These are phyloP conservation scores for Brachionus plicatilis DNA, from an alignment of 1,140 invertebrate genomes.

Conservation along the genomic window DNA sequence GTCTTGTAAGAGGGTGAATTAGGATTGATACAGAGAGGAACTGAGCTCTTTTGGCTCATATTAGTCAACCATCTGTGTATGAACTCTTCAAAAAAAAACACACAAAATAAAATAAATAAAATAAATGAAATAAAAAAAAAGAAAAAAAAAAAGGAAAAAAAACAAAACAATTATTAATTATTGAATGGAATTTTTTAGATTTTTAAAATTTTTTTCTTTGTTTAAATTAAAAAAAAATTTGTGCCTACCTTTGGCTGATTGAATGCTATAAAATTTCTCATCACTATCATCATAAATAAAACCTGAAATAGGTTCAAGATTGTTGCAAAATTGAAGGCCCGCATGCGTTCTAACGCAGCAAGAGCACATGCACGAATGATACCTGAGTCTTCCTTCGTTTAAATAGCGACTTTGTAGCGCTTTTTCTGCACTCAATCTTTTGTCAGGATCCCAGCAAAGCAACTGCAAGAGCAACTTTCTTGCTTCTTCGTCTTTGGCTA, in stretches of 20 bases:
- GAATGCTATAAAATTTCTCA: slow-evolving; percentile 26
- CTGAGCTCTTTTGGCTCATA: slow-evolving; percentile 77
- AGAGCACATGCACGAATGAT: slow-evolving; percentile 99
- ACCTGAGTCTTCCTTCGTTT: slow-evolving; percentile 90
- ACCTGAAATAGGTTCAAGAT: slow-evolving; percentile 36
- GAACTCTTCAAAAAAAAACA: slow-evolving; percentile 67
- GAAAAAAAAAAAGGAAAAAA: too few relatives aligned
- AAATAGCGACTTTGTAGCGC: slow-evolving; percentile 92
- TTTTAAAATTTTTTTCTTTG: too few relatives aligned
- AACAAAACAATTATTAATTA: too few relatives aligned
- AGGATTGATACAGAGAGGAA: slow-evolving; percentile 97
- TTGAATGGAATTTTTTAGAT: slow-evolving; percentile 43
- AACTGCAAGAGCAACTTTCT: slow-evolving; percentile 95
- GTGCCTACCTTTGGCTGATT: slow-evolving; percentile 33
- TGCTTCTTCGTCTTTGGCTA: slow-evolving; percentile 57
- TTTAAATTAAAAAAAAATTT: too few relatives aligned
- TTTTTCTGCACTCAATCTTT: slow-evolving; percentile 84
- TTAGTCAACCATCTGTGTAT: slow-evolving; percentile 97
- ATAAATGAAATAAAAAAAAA: too few relatives aligned
- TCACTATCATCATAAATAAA: slow-evolving; percentile 35
- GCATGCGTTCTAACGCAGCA: slow-evolving; percentile 69
- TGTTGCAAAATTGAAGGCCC: slow-evolving; percentile 23
- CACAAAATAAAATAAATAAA: too few relatives aligned
- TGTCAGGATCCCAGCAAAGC: slow-evolving; percentile 65
- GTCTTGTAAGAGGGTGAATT: slow-evolving; percentile 97